Percentiles rank a stretch among this genome's conserved stretches.
These are phyloP conservation scores for Seladonia tumulorum DNA, from an alignment of 2,888 invertebrate species.

Conservation along the genomic window DNA sequence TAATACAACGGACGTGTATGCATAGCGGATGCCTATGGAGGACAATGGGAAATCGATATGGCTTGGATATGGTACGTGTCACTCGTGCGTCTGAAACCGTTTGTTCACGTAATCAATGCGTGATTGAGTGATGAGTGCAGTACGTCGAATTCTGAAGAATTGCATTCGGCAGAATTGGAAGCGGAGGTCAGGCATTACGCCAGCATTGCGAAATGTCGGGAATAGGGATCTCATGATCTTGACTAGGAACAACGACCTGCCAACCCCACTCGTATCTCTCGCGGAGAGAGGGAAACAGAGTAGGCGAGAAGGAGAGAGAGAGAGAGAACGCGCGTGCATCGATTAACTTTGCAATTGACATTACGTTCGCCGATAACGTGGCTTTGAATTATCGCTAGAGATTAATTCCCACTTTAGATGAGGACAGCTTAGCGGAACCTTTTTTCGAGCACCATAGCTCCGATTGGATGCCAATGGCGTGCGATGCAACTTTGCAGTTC, in stretches of 20 bases:
- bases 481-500: neutral
- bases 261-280: slow-evolving; percentile 73
- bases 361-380: slow-evolving; percentile 72
- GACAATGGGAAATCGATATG: slow-evolving; percentile 72
- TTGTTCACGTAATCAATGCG: slow-evolving; percentile 68
- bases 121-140: slow-evolving; percentile 70
- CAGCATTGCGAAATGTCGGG: slow-evolving; percentile 64
- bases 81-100: slow-evolving; percentile 61
- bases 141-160: slow-evolving; percentile 65
- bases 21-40: slow-evolving; percentile 56
- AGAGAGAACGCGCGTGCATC: slow-evolving; percentile 62
- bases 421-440: slow-evolving; percentile 22
- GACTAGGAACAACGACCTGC: slow-evolving; percentile 73
- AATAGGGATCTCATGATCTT: slow-evolving; percentile 66
- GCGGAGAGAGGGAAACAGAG: slow-evolving; percentile 4
- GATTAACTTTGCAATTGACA: slow-evolving; percentile 79
- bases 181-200: slow-evolving; percentile 61
- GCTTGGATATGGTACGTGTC: slow-evolving; percentile 65
- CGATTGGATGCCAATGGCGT: neutral
- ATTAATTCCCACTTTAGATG: slow-evolving; percentile 71
- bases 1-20: slow-evolving; percentile 29
- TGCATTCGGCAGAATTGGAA: slow-evolving; percentile 60
- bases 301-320: slow-evolving; percentile 1
- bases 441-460: slow-evolving; percentile 23
- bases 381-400: slow-evolving; percentile 74